A percentile compares a stretch with the other conserved stretches of the same genome.
phyloP scores from a whole-genome alignment of 2,888 invertebrate genomes.

The Asteroscopus sphinx region DNA sequence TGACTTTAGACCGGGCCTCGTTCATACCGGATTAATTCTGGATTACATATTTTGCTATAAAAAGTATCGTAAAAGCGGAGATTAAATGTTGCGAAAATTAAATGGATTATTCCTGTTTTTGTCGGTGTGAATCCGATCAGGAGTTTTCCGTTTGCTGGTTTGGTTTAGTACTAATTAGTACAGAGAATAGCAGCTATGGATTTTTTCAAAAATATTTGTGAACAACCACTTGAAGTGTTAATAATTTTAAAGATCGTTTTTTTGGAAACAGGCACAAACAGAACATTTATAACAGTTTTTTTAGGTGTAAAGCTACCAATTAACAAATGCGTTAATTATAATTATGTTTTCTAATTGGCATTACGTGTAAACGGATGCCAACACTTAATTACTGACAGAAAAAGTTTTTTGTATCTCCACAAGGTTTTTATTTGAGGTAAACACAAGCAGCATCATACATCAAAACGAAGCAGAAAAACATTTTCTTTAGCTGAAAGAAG shows the following conservation, averaged over 20 bases:
- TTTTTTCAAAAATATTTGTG: not conserved
- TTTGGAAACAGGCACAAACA: too few relatives aligned
- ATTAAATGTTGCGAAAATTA: constrained; percentile 44
- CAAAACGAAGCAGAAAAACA: constrained; percentile 6
- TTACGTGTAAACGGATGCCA: not conserved
- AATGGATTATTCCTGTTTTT: constrained; percentile 30
- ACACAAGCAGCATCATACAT: not conserved
- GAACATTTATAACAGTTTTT: not conserved
- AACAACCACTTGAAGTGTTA: not conserved
- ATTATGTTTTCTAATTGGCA: not conserved
- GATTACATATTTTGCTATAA: constrained; percentile 50
- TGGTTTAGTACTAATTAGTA: too few relatives aligned
- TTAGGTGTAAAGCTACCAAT: not conserved
- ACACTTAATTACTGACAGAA: not conserved
- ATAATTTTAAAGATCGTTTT: not conserved
- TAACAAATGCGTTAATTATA: not conserved
- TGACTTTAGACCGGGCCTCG: constrained; percentile 51
- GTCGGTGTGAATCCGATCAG: constrained; percentile 17
- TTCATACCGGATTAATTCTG: constrained; percentile 50
- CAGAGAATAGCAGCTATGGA: constrained; percentile 11
- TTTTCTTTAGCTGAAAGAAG: constrained; percentile 10
- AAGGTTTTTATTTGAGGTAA: constrained; percentile 5
- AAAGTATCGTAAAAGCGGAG: constrained; percentile 41
- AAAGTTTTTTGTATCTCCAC: not conserved
- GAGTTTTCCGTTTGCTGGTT: constrained; percentile 16